Percentiles rank a stretch among this genome's conserved stretches.
phyloP scores from a whole-genome alignment of 2,113 vertebrate genomes.

The Peromyscus maniculatus region DNA sequence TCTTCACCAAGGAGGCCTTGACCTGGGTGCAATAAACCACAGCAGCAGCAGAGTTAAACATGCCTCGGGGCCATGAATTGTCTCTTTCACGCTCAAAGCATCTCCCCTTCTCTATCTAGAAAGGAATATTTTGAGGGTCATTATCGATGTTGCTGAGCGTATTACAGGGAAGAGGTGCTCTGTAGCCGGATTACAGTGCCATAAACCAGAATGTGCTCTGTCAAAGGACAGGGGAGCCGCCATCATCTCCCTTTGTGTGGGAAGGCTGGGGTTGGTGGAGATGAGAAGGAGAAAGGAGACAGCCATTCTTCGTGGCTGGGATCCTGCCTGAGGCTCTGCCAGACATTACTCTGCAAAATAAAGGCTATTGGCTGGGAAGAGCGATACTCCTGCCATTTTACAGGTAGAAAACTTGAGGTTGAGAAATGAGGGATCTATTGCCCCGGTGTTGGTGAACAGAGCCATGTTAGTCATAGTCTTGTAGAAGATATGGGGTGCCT shows the following conservation, averaged over 20 bases:
- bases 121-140: background rate
- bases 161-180: background rate
- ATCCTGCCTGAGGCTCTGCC: background rate
- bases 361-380: background rate
- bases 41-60: background rate
- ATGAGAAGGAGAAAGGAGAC: slow-evolving; percentile 1
- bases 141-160: background rate
- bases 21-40: background rate
- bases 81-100: background rate
- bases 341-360: background rate
- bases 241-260: background rate
- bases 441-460: background rate
- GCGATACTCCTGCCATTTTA: background rate
- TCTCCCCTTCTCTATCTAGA: background rate
- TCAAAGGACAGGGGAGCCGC: background rate
- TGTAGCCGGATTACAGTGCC: background rate
- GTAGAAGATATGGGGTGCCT: background rate
- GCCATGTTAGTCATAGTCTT: rapidly evolving
- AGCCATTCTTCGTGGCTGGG: background rate
- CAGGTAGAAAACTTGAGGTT: background rate
- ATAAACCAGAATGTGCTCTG: background rate
- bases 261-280: too few relatives aligned
- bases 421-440: background rate
- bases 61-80: background rate
- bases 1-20: background rate